These are phyloP conservation scores for Chaunax sp. DNA, from an alignment of 2,797 vertebrate genomes.

Conservation along the genomic window DNA sequence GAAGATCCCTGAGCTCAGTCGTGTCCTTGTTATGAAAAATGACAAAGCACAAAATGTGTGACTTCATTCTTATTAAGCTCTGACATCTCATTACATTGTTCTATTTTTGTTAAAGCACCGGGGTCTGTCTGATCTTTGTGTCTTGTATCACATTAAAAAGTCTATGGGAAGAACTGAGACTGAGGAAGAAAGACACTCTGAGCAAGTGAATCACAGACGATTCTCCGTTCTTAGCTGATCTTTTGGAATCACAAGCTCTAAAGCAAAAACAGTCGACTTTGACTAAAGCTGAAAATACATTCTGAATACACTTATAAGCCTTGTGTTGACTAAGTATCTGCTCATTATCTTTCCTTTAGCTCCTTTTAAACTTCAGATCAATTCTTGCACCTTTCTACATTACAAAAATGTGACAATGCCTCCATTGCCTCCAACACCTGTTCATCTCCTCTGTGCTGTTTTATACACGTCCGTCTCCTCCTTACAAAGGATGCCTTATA, in stretches of 20 bases:
- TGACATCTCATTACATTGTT: conserved; percentile 48
- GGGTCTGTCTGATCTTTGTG: conserved; percentile 17
- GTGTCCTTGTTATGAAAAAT: conserved; percentile 28
- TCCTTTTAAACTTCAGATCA: background rate
- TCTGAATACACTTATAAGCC: too few relatives aligned
- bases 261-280: conserved; percentile 42
- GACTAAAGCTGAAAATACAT: conserved; percentile 35
- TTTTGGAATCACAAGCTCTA: conserved; percentile 36
- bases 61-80: conserved; percentile 50
- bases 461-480: background rate
- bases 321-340: too few relatives aligned
- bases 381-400: background rate
- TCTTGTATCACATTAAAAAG: conserved; percentile 30
- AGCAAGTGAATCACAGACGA: conserved; percentile 24
- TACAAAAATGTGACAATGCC: background rate
- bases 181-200: conserved; percentile 10
- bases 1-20: background rate
- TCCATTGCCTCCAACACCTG: background rate
- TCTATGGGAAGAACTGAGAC: conserved; percentile 31
- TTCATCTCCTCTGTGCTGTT: background rate
- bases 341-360: background rate
- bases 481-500: too few relatives aligned
- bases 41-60: conserved; percentile 39
- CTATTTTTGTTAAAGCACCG: conserved; percentile 47
- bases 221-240: background rate